Evolutionary conservation across 2,888 invertebrate genomes (phyloP).

Genomic region (Euplexia lucipara): DNA sequence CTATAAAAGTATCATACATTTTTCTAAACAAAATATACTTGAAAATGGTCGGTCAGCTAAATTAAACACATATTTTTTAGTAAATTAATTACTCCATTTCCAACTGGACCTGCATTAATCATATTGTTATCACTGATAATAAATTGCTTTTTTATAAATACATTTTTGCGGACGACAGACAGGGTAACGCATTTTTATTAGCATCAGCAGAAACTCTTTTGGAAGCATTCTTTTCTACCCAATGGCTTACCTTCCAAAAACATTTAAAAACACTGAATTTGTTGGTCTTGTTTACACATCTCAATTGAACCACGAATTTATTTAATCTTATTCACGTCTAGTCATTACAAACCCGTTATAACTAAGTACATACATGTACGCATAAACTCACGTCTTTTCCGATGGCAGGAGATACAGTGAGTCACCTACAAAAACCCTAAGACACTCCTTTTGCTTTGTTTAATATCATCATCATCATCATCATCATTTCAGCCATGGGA

Average conservation of each 20-base stretch:
- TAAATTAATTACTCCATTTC: not conserved
- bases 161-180: not conserved
- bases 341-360: not conserved
- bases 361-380: too few species aligned
- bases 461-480: too few species aligned
- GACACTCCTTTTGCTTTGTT: too few species aligned
- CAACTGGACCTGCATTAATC: constrained; percentile 5
- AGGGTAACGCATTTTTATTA: not conserved
- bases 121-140: constrained; percentile 6
- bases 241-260: not conserved
- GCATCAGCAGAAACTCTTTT: constrained; percentile 4
- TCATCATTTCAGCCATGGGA: too few species aligned
- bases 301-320: not conserved
- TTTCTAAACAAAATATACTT: too few species aligned
- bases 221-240: not conserved
- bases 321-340: not conserved
- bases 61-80: not conserved
- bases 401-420: too few species aligned
- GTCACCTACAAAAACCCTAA: too few species aligned
- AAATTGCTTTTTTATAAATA: not conserved
- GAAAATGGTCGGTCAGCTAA: not conserved
- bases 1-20: too few species aligned
- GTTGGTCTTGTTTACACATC: not conserved
- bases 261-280: constrained; percentile 3
- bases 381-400: too few species aligned